phyloP scores from a whole-genome alignment of 2,797 vertebrate species.

The Sardinella longiceps region DNA sequence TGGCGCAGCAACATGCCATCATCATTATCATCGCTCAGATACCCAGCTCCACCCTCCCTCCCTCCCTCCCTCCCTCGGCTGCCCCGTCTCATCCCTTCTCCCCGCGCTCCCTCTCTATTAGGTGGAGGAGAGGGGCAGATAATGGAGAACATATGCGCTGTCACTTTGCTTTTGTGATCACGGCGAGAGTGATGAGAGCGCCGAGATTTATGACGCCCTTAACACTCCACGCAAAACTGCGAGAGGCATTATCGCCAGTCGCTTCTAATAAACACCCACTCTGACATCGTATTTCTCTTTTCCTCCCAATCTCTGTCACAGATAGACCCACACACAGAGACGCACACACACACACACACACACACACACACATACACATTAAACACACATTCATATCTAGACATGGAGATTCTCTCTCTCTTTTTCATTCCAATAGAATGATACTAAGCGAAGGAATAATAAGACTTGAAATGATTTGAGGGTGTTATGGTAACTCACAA shows the following conservation, averaged over 20 bases:
- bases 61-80: background rate
- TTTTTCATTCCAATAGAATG: too few relatives aligned
- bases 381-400: background rate
- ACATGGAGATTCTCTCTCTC: background rate
- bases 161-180: conserved; percentile 40
- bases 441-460: too few relatives aligned
- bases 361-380: background rate
- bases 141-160: conserved; percentile 46
- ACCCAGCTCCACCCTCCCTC: background rate
- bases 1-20: conserved; percentile 43
- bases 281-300: conserved; percentile 3
- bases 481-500: too few relatives aligned
- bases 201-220: conserved; percentile 34
- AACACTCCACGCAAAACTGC: conserved; percentile 32
- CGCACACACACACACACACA: background rate
- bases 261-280: conserved; percentile 37
- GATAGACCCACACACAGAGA: background rate
- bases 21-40: conserved; percentile 47
- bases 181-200: conserved; percentile 32
- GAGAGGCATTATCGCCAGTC: conserved; percentile 30
- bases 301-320: background rate
- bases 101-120: conserved; percentile 35
- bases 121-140: conserved; percentile 38
- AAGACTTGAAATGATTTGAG: too few relatives aligned
- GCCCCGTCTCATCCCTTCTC: background rate